Percentiles rank a stretch among this genome's conserved stretches.
These are phyloP conservation scores for Philaenus spumarius DNA, from an alignment of 1,140 invertebrate genomes.

Conservation along the genomic window DNA sequence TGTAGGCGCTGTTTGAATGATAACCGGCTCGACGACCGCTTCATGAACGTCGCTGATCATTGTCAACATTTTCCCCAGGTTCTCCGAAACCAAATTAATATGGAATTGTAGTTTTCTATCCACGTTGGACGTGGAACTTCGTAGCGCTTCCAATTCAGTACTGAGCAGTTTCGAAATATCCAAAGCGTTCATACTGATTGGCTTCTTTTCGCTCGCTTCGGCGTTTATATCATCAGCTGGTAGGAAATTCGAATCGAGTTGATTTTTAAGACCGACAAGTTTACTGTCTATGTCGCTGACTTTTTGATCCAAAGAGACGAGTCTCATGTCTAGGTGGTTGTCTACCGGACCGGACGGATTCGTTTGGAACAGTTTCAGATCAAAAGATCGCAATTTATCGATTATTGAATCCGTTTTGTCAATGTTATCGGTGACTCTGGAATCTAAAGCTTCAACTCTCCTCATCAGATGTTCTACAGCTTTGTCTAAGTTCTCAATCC, in stretches of 20 bases:
- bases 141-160: conserved; percentile 63
- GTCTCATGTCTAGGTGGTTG: conserved; percentile 49
- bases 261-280: conserved; percentile 66
- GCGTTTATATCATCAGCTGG: conserved; percentile 72
- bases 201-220: conserved; percentile 77
- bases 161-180: conserved; percentile 73
- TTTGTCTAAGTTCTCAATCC: conserved; percentile 79
- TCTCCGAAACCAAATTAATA: conserved; percentile 73
- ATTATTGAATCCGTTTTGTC: conserved; percentile 76
- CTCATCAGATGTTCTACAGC: conserved; percentile 78
- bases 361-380: conserved; percentile 60
- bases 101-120: conserved; percentile 79
- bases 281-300: conserved; percentile 74
- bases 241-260: conserved; percentile 72
- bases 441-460: conserved; percentile 70
- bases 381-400: conserved; percentile 60
- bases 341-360: conserved; percentile 34
- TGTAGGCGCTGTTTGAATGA: conserved; percentile 13
- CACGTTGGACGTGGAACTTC: conserved; percentile 64
- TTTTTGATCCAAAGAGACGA: conserved; percentile 68
- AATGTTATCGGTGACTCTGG: conserved; percentile 70
- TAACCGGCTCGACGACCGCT: conserved; percentile 56
- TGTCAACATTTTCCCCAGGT: conserved; percentile 62
- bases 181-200: conserved; percentile 61
- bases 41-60: conserved; percentile 74